phyloP scores from a whole-genome alignment of 1,140 invertebrate species.

The Condylostylus longicornis region DNA sequence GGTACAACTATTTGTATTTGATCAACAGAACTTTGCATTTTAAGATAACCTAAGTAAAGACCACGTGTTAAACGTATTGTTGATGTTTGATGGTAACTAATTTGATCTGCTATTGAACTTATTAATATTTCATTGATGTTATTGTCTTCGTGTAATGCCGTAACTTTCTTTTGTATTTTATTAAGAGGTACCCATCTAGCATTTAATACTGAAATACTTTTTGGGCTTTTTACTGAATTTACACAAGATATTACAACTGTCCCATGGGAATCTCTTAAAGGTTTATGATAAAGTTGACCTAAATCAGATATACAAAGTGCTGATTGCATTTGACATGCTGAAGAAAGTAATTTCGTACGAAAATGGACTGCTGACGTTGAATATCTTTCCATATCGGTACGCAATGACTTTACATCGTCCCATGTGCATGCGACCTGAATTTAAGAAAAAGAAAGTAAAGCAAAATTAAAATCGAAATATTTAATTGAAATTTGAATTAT shows the following conservation, averaged over 20 bases:
- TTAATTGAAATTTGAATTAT: neutral
- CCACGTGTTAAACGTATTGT: slow-evolving; percentile 65
- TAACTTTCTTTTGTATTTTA: slow-evolving; percentile 48
- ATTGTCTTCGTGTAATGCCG: slow-evolving; percentile 46
- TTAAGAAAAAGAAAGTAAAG: slow-evolving; percentile 3
- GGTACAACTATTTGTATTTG: slow-evolving; percentile 86
- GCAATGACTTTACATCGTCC: slow-evolving; percentile 83
- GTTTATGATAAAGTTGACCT: slow-evolving; percentile 82
- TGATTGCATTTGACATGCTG: slow-evolving; percentile 81
- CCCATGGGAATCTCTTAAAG: slow-evolving; percentile 71
- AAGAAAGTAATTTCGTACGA: slow-evolving; percentile 77
- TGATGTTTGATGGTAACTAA: slow-evolving; percentile 75
- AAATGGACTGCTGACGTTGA: slow-evolving; percentile 80
- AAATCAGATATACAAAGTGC: slow-evolving; percentile 81
- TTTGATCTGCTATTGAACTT: slow-evolving; percentile 75
- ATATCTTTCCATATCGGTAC: slow-evolving; percentile 86
- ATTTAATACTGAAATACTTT: slow-evolving; percentile 68
- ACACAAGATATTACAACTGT: slow-evolving; percentile 81
- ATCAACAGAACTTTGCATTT: slow-evolving; percentile 89
- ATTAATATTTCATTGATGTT: slow-evolving; percentile 67
- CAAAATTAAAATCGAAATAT: neutral
- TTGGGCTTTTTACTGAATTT: slow-evolving; percentile 67
- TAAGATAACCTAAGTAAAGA: slow-evolving; percentile 87
- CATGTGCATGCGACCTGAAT: slow-evolving; percentile 73
- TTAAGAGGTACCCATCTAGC: slow-evolving; percentile 76